Evolutionary conservation across 1,140 invertebrate species (phyloP), one percentile per base, ranked within the genome.

Genomic region (Mycetomoellerius zeteki): DNA sequence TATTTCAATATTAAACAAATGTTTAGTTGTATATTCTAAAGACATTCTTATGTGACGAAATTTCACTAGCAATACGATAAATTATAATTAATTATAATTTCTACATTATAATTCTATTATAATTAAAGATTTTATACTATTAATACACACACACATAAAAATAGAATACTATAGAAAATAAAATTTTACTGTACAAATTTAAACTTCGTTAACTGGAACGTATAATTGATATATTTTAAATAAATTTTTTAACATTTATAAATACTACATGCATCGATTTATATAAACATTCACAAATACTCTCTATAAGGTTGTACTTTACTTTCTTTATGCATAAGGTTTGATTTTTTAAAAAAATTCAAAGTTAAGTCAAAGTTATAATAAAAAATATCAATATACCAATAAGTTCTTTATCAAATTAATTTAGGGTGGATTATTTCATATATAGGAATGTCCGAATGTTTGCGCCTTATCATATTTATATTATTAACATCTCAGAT

Each of bases 141-240:
- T 76, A 7, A 76, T 16, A 76, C n/a, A n/a, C n/a, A n/a, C n/a
- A n/a, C n/a, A n/a, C 16, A 76, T 21, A 24, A 75, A 37, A 56
- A 75, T 58, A 16, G 5, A 0, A 30, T 14, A 1, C 0, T 5
- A 54, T 1, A 69, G 0, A 47, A 47, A 69, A 69, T 47, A 47
- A 24, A 43, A 43, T 67, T 67, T 6, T 0, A 19, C 30, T 65
- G 8, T 6, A 37, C 30, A 65, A 4, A 65, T 33, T n/a, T 65
- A 65, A 65, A 65, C 1, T 67, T 65, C 12, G 10, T 43, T 65
- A 60, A 27, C 24, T 60, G 7, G 5, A 37, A 37, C 19, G n/a
- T 33, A 37, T n/a, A 33, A 64, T 2, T 33, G 5, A 33, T 37
- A 33, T 64, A 7, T 30, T 19, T 33, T 8, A 21, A 65, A 37